Percentiles rank a stretch among this genome's conserved stretches.
Conservation (phyloP, 2,888 invertebrate species). For the Drosophila neonasuta region DNA sequence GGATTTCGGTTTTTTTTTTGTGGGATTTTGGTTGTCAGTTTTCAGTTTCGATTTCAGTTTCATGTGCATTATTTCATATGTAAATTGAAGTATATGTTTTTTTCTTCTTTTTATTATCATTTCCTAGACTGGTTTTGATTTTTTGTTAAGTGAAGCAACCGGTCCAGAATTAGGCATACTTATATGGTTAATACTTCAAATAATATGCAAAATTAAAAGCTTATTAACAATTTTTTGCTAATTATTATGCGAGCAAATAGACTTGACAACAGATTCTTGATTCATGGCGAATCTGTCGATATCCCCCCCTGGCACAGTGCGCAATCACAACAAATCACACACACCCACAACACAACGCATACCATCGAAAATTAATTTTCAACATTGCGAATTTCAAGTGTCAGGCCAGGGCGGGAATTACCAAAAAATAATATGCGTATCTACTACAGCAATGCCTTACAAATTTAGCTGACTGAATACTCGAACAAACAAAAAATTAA, state of each 20-base stretch:
- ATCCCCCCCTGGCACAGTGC: conserved; percentile 44
- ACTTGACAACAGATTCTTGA: conserved; percentile 54
- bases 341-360: conserved; percentile 7
- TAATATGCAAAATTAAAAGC: conserved; percentile 32
- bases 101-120: conserved; percentile 28
- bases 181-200: conserved; percentile 21
- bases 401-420: conserved; percentile 58
- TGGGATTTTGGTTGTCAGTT: conserved; percentile 29
- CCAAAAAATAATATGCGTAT: conserved; percentile 50
- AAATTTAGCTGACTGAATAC: conserved; percentile 35
- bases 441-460: conserved; percentile 43
- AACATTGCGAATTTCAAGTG: conserved; percentile 61
- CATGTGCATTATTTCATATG: conserved; percentile 66
- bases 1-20: conserved; percentile 32
- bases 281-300: conserved; percentile 36
- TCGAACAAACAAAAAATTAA: conserved; percentile 45
- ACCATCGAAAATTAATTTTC: conserved; percentile 64
- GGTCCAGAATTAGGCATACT: conserved; percentile 68
- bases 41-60: conserved; percentile 67
- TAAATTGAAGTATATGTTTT: conserved; percentile 40
- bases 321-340: conserved; percentile 58
- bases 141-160: conserved; percentile 33
- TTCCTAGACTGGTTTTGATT: conserved; percentile 56
- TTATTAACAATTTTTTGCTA: conserved; percentile 47
- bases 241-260: conserved; percentile 57